Evolutionary conservation across 2,888 invertebrate genomes (phyloP), one percentile per base, ranked within the genome.

Genomic region (Sericinus montela): DNA sequence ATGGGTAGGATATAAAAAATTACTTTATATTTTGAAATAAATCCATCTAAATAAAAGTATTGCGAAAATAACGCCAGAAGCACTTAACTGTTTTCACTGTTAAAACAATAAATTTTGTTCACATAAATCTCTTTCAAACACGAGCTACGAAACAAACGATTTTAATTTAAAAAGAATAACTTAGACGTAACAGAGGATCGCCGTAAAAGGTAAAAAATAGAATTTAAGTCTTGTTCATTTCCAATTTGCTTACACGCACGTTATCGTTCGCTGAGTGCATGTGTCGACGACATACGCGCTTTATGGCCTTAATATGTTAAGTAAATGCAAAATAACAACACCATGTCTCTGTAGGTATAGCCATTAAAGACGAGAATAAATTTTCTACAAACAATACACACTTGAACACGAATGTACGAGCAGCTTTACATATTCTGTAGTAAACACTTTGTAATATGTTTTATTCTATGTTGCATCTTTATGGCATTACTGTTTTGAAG

Each of bases 291-390:
- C 76, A 76, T 68, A 59, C 61, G 59, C 63, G 59, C 64, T 76
- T 76, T 75, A 75, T 71, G 65, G 70, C 61, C 71, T 75, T 78
- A 78, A 78, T 81, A 82, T 82, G 80, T 78, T 72, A 83, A 81
- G 69, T 74, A 73, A 72, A 81, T 81, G 78, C 75, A 80, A 81
- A n/a, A 80, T 80, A 75, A 67, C 63, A 75, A 67, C 64, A 66
- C 60, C 58, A 62, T 64, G 63, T 67, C 64, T 60, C 59, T 63
- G 60, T 62, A 62, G 58, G 57, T 55, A 57, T 52, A 3, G 11
- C 59, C 58, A 58, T 58, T 64, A 66, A 70, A 67, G 67, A 59
- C 51, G 58, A 53, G 60, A 65, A 69, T 72, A 71, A 69, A 63
- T 71, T 64, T 59, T 55, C 59, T 49, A 53, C 32, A 32, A 13